Conservation (phyloP, 2,113 vertebrate species). For the Platysteira castanea region DNA sequence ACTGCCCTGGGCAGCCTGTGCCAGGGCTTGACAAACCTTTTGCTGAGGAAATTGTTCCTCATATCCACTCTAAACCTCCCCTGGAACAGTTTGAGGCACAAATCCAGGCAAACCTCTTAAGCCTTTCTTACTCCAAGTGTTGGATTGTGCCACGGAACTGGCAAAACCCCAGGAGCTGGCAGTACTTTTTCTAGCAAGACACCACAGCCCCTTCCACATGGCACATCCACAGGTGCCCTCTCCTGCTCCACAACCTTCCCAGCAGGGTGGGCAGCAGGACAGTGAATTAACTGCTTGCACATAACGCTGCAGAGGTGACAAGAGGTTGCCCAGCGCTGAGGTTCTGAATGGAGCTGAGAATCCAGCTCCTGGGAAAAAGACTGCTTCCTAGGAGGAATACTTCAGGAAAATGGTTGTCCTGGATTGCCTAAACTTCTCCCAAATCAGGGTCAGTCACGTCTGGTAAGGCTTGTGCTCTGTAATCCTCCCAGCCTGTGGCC, state of each 20-base stretch:
- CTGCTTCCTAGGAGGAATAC: background rate
- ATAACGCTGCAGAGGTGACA: background rate
- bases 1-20: background rate
- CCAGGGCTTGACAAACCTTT: background rate
- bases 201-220: background rate
- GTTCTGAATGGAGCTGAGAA: background rate
- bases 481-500: background rate
- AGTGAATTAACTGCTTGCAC: background rate
- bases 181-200: background rate
- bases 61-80: background rate
- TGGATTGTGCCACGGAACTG: background rate
- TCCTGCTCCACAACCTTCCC: background rate
- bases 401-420: background rate
- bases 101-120: background rate
- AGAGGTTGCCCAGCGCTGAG: background rate
- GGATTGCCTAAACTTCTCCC: background rate
- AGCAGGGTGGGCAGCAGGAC: background rate
- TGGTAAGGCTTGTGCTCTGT: background rate
- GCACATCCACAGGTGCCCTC: background rate
- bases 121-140: background rate
- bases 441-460: fast-evolving
- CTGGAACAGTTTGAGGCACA: background rate
- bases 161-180: background rate
- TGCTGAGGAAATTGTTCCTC: background rate
- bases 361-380: background rate